Base-by-base conservation (phyloP, 2,113 vertebrate genomes). In the Psephotus haematonotus region DNA sequence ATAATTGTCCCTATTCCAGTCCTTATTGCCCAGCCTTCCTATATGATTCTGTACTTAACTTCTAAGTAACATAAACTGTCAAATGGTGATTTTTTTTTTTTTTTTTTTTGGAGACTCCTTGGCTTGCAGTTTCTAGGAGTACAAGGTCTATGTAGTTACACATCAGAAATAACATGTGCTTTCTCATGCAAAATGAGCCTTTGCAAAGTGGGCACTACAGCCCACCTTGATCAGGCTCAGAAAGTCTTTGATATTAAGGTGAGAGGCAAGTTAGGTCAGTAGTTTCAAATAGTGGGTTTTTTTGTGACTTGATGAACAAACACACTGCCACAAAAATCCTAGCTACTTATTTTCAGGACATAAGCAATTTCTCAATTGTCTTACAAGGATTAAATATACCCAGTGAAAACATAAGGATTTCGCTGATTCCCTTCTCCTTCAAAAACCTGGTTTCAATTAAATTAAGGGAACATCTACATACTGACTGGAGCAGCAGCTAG, bases 221-320 rank as follows among this genome's bases (percentile, higher is more conserved):
- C 17, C 17, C 55, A 47, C 50, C 27, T 37, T 43, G 8, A 15
- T 9, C 62, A 60, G 52, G 17, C 24, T 63, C 37, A 27, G 11
- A 14, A 59, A 49, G 59, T 5, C 39, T 33, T 85, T 13, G 29
- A n/a, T 1, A 57, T 57, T 65, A 69, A 82, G 23, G 16, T 19
- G 12, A 11, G 28, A 78, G 7, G 23, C 18, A 64, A 50, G 11
- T 33, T 24, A 20, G 41, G 8, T 22, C 37, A 62, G 13, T 18
- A 27, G 15, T 75, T 84, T 11, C n/a, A 78, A 65, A 29, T 1
- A 19, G 4, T 2, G 17, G 50, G 2, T 24, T 55, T 63, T 70
- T 43, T 41, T 31, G 10, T 3, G 3, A 22, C 29, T 43, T 57
- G 35, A 49, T 22, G 19, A 1, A 2, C 31, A 6, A 1, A 2